These are phyloP conservation scores for Aramus guarauna DNA, from an alignment of 2,113 vertebrate genomes.

Conservation along the genomic window DNA sequence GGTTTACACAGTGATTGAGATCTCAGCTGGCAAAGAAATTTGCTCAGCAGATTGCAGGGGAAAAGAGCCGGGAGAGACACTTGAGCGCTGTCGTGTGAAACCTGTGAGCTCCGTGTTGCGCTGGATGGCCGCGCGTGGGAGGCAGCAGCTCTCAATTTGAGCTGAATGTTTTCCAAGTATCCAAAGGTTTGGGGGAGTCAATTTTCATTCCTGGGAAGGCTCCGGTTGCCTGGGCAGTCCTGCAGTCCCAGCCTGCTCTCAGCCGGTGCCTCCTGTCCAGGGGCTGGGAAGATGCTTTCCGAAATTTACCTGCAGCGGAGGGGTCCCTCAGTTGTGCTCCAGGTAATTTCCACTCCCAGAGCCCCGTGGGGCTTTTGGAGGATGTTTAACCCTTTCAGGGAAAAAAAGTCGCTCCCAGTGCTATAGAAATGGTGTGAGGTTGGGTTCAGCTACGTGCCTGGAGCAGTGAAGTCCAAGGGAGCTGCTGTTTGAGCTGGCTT, in stretches of 20 bases:
- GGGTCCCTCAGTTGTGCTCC: not conserved
- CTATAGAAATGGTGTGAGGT: not conserved
- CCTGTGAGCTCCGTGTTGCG: not conserved
- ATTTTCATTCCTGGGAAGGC: not conserved
- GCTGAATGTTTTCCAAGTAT: not conserved
- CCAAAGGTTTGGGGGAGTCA: not conserved
- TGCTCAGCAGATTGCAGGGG: not conserved
- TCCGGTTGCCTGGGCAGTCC: not conserved
- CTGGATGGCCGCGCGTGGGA: rapidly evolving
- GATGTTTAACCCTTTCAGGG: not conserved
- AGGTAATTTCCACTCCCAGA: not conserved
- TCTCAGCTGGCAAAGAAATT: not conserved
- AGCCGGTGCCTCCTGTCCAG: not conserved
- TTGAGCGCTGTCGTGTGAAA: not conserved
- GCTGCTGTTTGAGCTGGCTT: not conserved
- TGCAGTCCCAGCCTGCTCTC: not conserved
- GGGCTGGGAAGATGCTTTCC: not conserved
- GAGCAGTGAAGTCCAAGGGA: not conserved
- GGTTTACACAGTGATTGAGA: not conserved
- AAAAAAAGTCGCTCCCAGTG: not conserved
- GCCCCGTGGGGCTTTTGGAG: not conserved
- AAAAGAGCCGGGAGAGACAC: not conserved
- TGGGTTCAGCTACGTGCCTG: not conserved
- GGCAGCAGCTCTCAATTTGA: not conserved
- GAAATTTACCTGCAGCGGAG: not conserved